Conservation (phyloP, 2,888 invertebrate species). For the Atethmia centrago region DNA sequence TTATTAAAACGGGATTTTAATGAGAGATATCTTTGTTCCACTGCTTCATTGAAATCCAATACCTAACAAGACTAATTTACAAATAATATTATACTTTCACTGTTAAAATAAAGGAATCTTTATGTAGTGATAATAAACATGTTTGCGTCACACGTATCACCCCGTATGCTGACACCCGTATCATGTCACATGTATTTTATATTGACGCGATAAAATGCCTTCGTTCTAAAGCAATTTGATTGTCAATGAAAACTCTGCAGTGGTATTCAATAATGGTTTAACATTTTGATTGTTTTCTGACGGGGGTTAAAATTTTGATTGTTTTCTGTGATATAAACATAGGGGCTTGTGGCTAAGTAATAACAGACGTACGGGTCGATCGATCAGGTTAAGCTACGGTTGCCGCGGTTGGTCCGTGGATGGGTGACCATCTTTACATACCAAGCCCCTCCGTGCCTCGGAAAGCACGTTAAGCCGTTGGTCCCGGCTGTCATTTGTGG, state of each 20-base stretch:
- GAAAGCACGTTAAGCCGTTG: too few relatives aligned
- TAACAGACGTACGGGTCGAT: too few relatives aligned
- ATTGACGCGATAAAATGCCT: conserved; percentile 45
- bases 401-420: too few relatives aligned
- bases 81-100: conserved; percentile 41
- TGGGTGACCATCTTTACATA: too few relatives aligned
- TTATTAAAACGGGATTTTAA: too few relatives aligned
- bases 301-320: neutral
- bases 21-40: neutral
- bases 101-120: neutral
- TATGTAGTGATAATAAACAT: conserved; percentile 38
- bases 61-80: too few relatives aligned
- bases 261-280: conserved; percentile 7
- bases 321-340: neutral
- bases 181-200: conserved; percentile 49
- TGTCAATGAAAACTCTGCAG: conserved; percentile 17
- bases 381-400: too few relatives aligned
- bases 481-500: too few relatives aligned
- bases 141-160: conserved; percentile 28
- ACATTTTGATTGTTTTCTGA: too few relatives aligned
- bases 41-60: neutral
- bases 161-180: conserved; percentile 58
- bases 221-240: conserved; percentile 14
- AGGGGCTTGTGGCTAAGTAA: too few relatives aligned
- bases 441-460: too few relatives aligned